Evolutionary conservation across 2,113 vertebrate species (phyloP), one percentile per base, ranked within the genome.

Genomic region (Electrona antarctica): DNA sequence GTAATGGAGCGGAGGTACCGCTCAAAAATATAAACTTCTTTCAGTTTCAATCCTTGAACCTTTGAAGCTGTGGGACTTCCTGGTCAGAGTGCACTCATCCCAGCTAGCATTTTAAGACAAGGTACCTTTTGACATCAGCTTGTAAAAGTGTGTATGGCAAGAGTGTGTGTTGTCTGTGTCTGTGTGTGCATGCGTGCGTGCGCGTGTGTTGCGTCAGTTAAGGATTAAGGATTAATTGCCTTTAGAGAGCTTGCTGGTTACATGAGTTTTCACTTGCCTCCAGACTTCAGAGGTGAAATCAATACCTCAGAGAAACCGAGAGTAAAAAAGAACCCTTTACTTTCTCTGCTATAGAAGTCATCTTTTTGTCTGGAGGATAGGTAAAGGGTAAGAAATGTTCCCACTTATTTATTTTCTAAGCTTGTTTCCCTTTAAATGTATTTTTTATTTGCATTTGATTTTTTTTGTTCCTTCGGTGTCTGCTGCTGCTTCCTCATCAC

Each of bases 151-250:
- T 86, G 71, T 67, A 67, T 60, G 63, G 55, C 14, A 55, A 67
- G 58, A 65, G 65, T 61, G 63, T 50, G n/a, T 61, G 58, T 14
- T 67, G 29, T 75, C 69, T 73, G 75, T 68, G 73, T 49, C 50
- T 73, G 61, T 74, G 69, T 67, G 61, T 67, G 78, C 45, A 61
- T 66, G 49, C 21, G 57, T 60, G 54, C n/a, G 52, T 55, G 64
- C 2, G 21, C 55, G 51, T 46, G 41, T 61, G 63, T 13, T 8
- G 13, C 3, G 46, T 71, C 48, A 28, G 61, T 76, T 49, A 76
- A 60, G 85, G 88, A 91, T 91, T 90, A 93, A 78, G 77, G 84
- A 93, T 91, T 90, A 90, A 92, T 92, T 91, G 72, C 83, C 76
- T 85, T 82, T 79, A 82, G 81, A 87, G 85, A 88, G 89, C 76